These are phyloP conservation scores for Temnopleurus reevesii DNA, from an alignment of 53 echinoderm and acorn worm species.

Conservation along the genomic window DNA sequence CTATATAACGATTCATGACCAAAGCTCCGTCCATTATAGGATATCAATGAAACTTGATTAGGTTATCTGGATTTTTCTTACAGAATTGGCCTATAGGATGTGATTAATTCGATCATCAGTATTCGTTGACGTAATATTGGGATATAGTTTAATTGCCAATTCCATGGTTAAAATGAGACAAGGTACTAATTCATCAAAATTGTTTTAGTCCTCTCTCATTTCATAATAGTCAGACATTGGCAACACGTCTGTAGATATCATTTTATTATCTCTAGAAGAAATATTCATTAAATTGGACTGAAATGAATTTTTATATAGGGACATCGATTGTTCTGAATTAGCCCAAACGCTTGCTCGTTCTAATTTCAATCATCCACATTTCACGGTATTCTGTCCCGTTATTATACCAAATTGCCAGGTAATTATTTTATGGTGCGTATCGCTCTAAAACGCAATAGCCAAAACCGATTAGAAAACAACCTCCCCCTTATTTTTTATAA, in stretches of 20 bases:
- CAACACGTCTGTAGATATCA: not conserved
- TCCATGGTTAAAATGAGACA: constrained; percentile 2
- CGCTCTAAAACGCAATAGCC: not conserved
- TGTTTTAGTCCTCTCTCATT: not conserved
- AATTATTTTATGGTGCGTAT: constrained; percentile 53
- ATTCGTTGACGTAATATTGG: not conserved
- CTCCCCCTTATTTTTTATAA: not conserved
- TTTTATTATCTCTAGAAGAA: constrained; percentile 5
- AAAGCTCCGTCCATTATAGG: not conserved
- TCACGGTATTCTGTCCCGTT: constrained; percentile 54
- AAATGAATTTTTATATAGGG: not conserved
- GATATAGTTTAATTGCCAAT: constrained; percentile 27
- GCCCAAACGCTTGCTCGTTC: constrained; percentile 33
- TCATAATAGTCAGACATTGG: not conserved
- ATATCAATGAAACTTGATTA: not conserved
- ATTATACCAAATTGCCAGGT: constrained; percentile 54
- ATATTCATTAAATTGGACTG: constrained; percentile 43
- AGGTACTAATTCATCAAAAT: constrained; percentile 34
- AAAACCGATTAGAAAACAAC: not conserved
- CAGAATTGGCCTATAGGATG: not conserved
- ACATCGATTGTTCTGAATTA: constrained; percentile 30
- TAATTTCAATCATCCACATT: constrained; percentile 34
- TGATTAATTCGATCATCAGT: constrained; percentile 13
- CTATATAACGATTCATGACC: not conserved
- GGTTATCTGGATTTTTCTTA: not conserved